Base-by-base conservation (phyloP, 2,888 invertebrate genomes). In the Heterodera filipjevi region DNA sequence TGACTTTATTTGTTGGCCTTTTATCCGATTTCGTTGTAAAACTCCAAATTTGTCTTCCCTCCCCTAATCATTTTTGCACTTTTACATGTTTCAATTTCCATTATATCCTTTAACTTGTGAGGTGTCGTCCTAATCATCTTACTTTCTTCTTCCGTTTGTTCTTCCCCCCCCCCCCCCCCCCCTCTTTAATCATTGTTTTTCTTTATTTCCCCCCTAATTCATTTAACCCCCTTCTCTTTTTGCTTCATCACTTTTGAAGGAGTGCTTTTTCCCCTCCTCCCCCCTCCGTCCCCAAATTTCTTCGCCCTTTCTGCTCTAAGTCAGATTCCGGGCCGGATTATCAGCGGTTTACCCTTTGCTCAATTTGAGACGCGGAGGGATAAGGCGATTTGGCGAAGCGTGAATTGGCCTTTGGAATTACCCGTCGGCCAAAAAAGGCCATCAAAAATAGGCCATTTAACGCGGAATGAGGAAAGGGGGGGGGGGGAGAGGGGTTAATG, bases 311-410 rank as follows among this genome's bases (percentile, higher is more conserved):
- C 39, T 39, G 49, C 16, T 16, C 68, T 68, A 68, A 68, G 33
- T 27, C 68, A 8, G 68, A 32, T 68, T 32, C 68, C 35, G 68
- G 68, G 32, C 68, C 68, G 68, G 68, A 68, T 68, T 68, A 68
- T 68, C 68, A 68, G 33, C 33, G 68, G 68, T 68, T 68, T 68
- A 68, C 68, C 68, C n/a, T 14, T 8, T 59, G n/a, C 16, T 19
- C 19, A 27, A 59, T 5, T 59, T n/a, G 59, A 27, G 8, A 27
- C 27, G 59, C 59, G 59, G 27, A 19, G 33, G 66, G 19, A 35
- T 68, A 68, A 68, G 68, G 68, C 68, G 68, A 68, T 68, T 68
- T 68, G 59, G 59, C 59, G 59, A n/a, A 33, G 68, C 68, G 68
- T 68, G 68, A 68, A 35, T 68, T 68, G 33, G 68, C 30, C 32